phyloP scores from a whole-genome alignment of 2,888 invertebrate species.

The Nomada ruficornis region DNA sequence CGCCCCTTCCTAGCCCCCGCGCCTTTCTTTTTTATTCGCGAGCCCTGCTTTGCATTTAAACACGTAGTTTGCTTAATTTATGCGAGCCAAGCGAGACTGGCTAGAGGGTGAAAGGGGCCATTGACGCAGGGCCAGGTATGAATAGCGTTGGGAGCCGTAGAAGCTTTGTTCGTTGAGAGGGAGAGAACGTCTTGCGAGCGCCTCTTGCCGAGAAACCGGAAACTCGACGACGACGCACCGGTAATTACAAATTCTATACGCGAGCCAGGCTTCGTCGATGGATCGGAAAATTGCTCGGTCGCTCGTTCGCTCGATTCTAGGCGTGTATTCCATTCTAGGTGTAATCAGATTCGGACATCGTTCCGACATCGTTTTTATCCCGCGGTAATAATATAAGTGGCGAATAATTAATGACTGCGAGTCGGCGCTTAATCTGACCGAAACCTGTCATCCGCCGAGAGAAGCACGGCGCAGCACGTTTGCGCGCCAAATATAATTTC shows the following conservation, averaged over 20 bases:
- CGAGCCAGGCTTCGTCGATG: conserved; percentile 9
- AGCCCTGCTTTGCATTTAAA: conserved; percentile 75
- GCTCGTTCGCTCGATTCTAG: neutral
- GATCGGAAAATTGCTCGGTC: neutral
- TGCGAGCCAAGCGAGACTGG: conserved; percentile 42
- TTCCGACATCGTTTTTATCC: no score
- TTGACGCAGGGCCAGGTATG: conserved; percentile 54
- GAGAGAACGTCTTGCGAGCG: conserved; percentile 25
- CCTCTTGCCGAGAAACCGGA: conserved; percentile 31
- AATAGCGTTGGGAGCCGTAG: conserved; percentile 55
- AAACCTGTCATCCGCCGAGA: no score
- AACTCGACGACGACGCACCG: conserved; percentile 23
- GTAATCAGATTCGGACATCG: no score
- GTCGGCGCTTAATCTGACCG: no score
- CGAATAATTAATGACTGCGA: no score
- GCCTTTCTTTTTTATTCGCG: conserved; percentile 54
- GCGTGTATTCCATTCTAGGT: no score
- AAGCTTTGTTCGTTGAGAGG: conserved; percentile 65
- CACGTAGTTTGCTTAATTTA: conserved; percentile 71
- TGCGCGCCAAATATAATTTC: neutral
- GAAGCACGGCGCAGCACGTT: no score
- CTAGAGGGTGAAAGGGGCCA: conserved; percentile 40
- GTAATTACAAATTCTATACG: conserved; percentile 30
- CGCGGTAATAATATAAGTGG: no score
- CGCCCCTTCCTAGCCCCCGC: neutral